A percentile compares a stretch with the other conserved stretches of the same genome.
Conservation (phyloP, 2,888 invertebrate species). For the Argyresthia goedartella region DNA sequence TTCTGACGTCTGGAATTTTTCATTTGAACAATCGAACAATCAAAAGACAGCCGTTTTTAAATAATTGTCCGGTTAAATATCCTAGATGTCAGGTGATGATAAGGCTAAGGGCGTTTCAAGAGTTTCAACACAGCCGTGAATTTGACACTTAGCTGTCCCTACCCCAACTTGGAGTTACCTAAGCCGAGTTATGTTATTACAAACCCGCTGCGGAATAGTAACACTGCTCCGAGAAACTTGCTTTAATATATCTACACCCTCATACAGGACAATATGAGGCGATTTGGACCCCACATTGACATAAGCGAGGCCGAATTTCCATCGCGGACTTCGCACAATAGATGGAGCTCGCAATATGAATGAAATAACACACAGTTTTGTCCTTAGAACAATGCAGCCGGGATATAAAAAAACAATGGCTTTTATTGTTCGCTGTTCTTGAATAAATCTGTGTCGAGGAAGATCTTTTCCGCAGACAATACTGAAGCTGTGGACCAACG, state of each 20-base stretch:
- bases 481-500: not conserved
- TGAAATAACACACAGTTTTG: conserved; percentile 34
- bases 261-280: not conserved
- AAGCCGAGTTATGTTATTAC: conserved; percentile 9
- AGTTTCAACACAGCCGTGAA: too few relatives aligned
- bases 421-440: conserved; percentile 11
- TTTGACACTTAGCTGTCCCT: conserved; percentile 15
- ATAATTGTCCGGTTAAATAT: too few relatives aligned
- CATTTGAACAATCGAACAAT: too few relatives aligned
- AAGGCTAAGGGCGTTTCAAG: too few relatives aligned
- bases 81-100: too few relatives aligned
- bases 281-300: not conserved
- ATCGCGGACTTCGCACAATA: conserved; percentile 31
- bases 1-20: too few relatives aligned
- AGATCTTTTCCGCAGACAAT: conserved; percentile 2
- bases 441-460: not conserved
- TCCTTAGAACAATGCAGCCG: conserved; percentile 13
- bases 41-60: too few relatives aligned
- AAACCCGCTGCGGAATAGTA: conserved; percentile 3
- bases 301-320: conserved; percentile 28
- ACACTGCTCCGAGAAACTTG: not conserved
- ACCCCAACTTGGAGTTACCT: conserved; percentile 17
- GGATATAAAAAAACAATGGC: conserved; percentile 14
- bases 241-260: conserved; percentile 3
- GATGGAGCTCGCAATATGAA: conserved; percentile 34